Evolutionary conservation across 1,140 invertebrate species (phyloP), one percentile per base, ranked within the genome.

Genomic region (Sarcophaga bullata): DNA sequence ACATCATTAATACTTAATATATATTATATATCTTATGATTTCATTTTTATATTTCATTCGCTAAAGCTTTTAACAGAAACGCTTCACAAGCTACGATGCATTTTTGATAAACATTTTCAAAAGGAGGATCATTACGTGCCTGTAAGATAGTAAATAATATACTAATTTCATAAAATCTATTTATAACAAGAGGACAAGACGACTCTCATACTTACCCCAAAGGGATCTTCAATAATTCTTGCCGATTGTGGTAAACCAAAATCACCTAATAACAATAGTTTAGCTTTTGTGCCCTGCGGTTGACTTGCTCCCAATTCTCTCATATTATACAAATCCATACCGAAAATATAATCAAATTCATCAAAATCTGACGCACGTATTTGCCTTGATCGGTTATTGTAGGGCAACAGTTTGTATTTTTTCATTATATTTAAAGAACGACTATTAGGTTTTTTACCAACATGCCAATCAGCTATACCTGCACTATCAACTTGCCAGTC

Each of bases 401-500:
- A 94, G 78, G 91, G 87, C 19, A 95, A 91, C 19, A 95, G 91
- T 37, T 93, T 92, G 86, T 95, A 91, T 48, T 93, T 91, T 81
- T 91, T 90, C 54, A 97, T 87, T 13, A 92, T 91, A 15, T 92
- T 89, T 62, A 93, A 91, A 6, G 96, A 95, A 86, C 97, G 91
- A 73, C 89, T 91, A 88, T 98, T 96, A 1, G 97, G 95, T 73
- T 90, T 88, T 85, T 94, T 93, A 0, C 97, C 97, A 62, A 94
- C 93, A 91, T 98, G 96, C 94, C 96, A 98, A 73, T 91, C 91
- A 6, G 94, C 94, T 19, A 97, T 93, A 6, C 94, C 97, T 9
- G 96, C 96, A 91, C 97, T 98, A 86, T 98, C 96, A 8, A 96
- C 94, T 81, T 94, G 91, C 97, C 97, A 99, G 85, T 93, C 84